Percentiles rank a stretch among this genome's conserved stretches.
phyloP scores from a whole-genome alignment of 2,888 invertebrate genomes.

The Caenorhabditis sinica region DNA sequence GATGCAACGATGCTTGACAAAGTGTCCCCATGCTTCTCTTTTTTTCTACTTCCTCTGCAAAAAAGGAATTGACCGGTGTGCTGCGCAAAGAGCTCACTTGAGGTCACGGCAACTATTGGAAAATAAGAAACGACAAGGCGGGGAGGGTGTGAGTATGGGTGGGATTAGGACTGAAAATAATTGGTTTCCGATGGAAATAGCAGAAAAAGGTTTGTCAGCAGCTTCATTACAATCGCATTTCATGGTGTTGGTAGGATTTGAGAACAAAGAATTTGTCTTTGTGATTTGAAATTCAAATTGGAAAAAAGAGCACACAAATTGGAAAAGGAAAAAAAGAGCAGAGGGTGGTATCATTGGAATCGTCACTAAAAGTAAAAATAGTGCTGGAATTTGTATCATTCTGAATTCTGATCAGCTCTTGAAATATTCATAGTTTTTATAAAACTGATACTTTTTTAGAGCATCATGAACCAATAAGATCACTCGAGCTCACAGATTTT shows the following conservation, averaged over 20 bases:
- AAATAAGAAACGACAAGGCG: constrained; percentile 35
- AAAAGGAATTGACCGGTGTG: constrained; percentile 26
- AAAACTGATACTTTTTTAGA: constrained; percentile 15
- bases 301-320: background rate
- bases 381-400: background rate
- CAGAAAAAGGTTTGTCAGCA: constrained; percentile 24
- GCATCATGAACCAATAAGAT: constrained; percentile 31
- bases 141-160: constrained; percentile 3
- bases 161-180: constrained; percentile 52
- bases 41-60: constrained; percentile 5
- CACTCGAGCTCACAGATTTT: too few relatives aligned
- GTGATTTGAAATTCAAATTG: background rate
- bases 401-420: constrained; percentile 8
- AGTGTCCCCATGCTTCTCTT: background rate
- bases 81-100: constrained; percentile 27
- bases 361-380: constrained; percentile 1
- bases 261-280: constrained; percentile 28
- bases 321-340: background rate
- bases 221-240: constrained; percentile 37
- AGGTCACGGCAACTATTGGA: constrained; percentile 46
- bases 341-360: constrained; percentile 16
- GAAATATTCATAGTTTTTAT: constrained; percentile 31
- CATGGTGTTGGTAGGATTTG: background rate
- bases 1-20: constrained; percentile 26
- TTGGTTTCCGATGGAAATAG: constrained; percentile 55